Base-by-base conservation (phyloP, 2,113 vertebrate species). In the Coryphaenoides rupestris region DNA sequence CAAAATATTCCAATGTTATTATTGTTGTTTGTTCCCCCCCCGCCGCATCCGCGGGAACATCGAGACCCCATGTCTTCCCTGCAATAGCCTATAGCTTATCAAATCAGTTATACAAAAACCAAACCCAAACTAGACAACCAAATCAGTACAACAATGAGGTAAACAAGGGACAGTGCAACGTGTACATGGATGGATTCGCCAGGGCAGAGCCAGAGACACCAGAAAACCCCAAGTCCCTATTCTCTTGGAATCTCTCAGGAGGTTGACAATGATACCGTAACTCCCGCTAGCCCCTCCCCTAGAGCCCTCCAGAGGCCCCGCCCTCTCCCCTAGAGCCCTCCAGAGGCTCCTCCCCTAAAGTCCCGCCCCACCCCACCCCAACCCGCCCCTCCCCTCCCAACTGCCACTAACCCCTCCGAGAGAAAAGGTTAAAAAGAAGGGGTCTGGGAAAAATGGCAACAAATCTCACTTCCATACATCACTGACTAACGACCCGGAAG, bases 391-490 rank as follows among this genome's bases (percentile, higher is more conserved):
- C 5, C 33, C 6, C 9, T 40, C 33, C 33, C n/a, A 40, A 9
- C 33, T 12, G 24, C 24, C 3, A 26, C 24, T 26, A 26, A 26
- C 24, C 24, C 3, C 33, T 12, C 33, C 33, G 7, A 40, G 33
- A 40, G 33, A 19, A 57, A 69, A 64, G 76, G 68, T 76, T n/a
- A n/a, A n/a, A n/a, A n/a, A n/a, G n/a, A 33, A 21, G 69, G 28
- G 61, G 63, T 76, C n/a, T n/a, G n/a, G n/a, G 74, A 79, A 82
- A 75, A 76, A 84, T 45, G 80, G 81, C 79, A 74, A 54, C 82
- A 84, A 86, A 80, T 79, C 73, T 74, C 70, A 78, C 69, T 14
- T 65, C 72, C 54, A n/a, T 5, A 50, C 54, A 55, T 58, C 68
- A 65, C 40, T n/a, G 16, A 26, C 46, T 13, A 50, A 46, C 22